Base-by-base conservation (phyloP, 2,888 invertebrate genomes). In the Saturnia pavonia region DNA sequence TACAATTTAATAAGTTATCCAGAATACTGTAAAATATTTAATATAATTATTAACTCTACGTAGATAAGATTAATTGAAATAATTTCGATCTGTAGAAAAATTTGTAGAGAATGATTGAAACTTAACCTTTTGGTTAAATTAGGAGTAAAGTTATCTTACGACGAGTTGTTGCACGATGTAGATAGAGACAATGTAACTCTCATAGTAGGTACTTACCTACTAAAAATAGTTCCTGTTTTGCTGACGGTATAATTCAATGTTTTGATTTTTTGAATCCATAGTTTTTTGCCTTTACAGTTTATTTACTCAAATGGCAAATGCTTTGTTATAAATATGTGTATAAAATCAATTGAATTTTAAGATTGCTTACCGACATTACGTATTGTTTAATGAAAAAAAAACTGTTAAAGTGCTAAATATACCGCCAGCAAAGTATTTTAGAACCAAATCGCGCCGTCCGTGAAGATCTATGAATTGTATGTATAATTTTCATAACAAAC, bases 1-100 rank as follows among this genome's bases (percentile, higher is more conserved):
- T 57, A 27, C 12, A 57, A 57, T 25, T 88, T 88, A 74, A 91
- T 93, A 93, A 93, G 94, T 94, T 94, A 94, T 93, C 93, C 94
- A 94, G 94, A 94, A 93, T 93, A 90, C 82, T 93, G 93, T 92
- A 79, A 57, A 43, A 51, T 54, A n/a, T 65, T 67, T 66, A 66
- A 70, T 51, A 70, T 70, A 74, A 74, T 74, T 75, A 81, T 74
- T 82, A 69, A 70, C 48, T 67, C 54, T 67, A 67, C 54, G 40
- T 70, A 70, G 70, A 86, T 85, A 85, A 84, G 79, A 82, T 83
- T 65, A 80, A 85, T 81, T 81, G 80, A 84, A 76, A 84, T 85
- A 85, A 85, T 84, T 82, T 83, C 82, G 80, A 81, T 80, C 76
- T 80, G 80, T 87, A 86, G 85, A 80, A 84, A 80, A 77, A 40